Base-by-base conservation (phyloP, 1,140 invertebrate genomes). In the Cardiocondyla obscurior region DNA sequence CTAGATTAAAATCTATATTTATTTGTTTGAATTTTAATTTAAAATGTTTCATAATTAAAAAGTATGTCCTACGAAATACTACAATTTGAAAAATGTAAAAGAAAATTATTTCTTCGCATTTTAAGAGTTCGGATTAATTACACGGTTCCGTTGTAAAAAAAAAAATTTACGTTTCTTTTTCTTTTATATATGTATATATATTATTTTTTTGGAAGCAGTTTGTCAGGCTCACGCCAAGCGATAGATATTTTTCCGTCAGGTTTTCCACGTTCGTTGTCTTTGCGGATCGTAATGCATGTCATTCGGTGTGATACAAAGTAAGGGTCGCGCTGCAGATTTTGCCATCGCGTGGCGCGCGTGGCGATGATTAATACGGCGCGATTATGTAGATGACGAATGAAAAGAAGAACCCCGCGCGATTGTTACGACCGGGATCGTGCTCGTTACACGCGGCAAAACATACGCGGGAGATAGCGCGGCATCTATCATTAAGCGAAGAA, bases 391-490 rank as follows among this genome's bases (percentile, higher is more conserved):
- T 73, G 53, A 0, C 22, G 28, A 76, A 12, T 14, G n/a, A 46
- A 64, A 46, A 42, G 36, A 76, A 39, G n/a, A n/a, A n/a, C 10
- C 10, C 22, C n/a, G 33, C 25, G 33, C 28, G 39, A 74, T 74
- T 62, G 72, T 39, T 28, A 19, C 53, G 39, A 46, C 72, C 28
- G 72, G 72, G 57, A 74, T 44, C 36, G 46, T 39, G 39, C 57
- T 76, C 46, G 72, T 74, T 64, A 62, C 36, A 62, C 39, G 55
- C 62, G 33, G 33, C 51, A 72, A 73, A 73, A 73, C 53, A 58
- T 19, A 12, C 5, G 30, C 12, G 55, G 57, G 44, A 64, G 64
- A 76, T 22, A 64, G 39, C 57, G 12, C 10, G n/a, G n/a, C 28
- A 76, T 46, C 28, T 62, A 46, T 76, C 72, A 46, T 46, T 57